Base-by-base conservation (phyloP, 2,888 invertebrate species). In the Drosophila pullipes region DNA sequence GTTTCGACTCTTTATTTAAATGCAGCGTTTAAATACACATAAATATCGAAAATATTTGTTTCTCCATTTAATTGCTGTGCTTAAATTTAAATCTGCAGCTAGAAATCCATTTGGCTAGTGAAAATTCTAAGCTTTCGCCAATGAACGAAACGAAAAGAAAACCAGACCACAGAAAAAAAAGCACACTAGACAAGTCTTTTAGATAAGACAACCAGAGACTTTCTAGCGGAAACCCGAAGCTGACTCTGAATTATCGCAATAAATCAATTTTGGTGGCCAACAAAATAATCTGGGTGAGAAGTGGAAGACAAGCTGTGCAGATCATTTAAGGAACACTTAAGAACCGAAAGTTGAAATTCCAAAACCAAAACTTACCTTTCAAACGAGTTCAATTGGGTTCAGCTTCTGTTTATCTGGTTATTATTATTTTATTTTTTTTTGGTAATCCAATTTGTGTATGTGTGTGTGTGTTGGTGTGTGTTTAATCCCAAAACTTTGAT, bases 41-140 rank as follows among this genome's bases (percentile, higher is more conserved):
- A 16, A 2, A 47, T 25, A 47, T 47, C 47, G 47, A 25, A 47
- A 25, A 47, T 25, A 47, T 28, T 18, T 30, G 3, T 5, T 30
- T 30, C 11, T 18, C 50, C 10, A 31, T n/a, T 52, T 52, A 53
- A 33, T 7, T n/a, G n/a, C 28, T 49, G 50, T 52, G 52, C 54
- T 67, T 35, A 68, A 16, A 37, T 60, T 67, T 35, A 52, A 33
- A 59, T 60, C 18, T 18, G 18, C 18, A 65, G 60, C 35, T 33
- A 33, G 35, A 58, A 54, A 22, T 63, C 39, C 16, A 64, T 75
- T 79, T 66, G 65, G 52, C 39, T 39, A 62, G 86, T 76, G 86
- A 78, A 86, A 89, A 85, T 85, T 89, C 89, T 84, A 16, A 58
- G 82, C 85, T 89, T 89, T 89, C 85, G 74, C 85, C 85, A 74